Evolutionary conservation across 2,888 invertebrate species (phyloP).

Genomic region (Andrena trimmerana): DNA sequence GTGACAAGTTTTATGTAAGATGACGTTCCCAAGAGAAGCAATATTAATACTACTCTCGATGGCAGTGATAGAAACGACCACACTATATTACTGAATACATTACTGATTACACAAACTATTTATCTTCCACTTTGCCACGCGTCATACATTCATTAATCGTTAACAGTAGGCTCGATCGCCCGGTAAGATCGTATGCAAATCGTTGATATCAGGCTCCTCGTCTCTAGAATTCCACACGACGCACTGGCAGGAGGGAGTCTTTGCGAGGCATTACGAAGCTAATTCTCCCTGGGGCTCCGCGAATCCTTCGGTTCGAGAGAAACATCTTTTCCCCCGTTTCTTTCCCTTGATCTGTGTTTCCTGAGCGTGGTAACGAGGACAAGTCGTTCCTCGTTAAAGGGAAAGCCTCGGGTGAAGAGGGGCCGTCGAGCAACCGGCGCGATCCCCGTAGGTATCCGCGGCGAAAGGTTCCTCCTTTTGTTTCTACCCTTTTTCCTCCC

Average conservation of each 20-base stretch:
- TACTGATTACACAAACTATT: too few relatives aligned
- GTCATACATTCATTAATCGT: too few relatives aligned
- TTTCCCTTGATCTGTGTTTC: constrained; percentile 68
- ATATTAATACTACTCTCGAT: too few relatives aligned
- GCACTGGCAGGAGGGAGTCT: constrained; percentile 7
- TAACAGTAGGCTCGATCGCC: too few relatives aligned
- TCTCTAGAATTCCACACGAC: neutral
- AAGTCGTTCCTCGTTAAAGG: constrained; percentile 75
- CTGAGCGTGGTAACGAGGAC: constrained; percentile 73
- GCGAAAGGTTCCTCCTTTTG: constrained; percentile 51
- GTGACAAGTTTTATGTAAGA: too few relatives aligned
- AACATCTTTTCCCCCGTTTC: constrained; percentile 57
- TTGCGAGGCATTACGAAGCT: constrained; percentile 46
- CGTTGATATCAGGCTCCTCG: neutral
- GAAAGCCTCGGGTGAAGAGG: constrained; percentile 57
- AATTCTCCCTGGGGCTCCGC: constrained; percentile 56
- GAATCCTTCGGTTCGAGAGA: constrained; percentile 61
- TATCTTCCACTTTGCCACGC: too few relatives aligned
- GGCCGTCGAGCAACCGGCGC: constrained; percentile 53
- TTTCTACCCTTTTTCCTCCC: constrained; percentile 55
- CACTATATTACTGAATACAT: too few relatives aligned
- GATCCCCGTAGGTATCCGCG: constrained; percentile 46
- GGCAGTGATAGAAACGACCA: too few relatives aligned
- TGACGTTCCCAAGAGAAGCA: too few relatives aligned
- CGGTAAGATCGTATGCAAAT: constrained; percentile 3